phyloP scores from a whole-genome alignment of 1,140 invertebrate genomes.

The Drosophila obscura region DNA sequence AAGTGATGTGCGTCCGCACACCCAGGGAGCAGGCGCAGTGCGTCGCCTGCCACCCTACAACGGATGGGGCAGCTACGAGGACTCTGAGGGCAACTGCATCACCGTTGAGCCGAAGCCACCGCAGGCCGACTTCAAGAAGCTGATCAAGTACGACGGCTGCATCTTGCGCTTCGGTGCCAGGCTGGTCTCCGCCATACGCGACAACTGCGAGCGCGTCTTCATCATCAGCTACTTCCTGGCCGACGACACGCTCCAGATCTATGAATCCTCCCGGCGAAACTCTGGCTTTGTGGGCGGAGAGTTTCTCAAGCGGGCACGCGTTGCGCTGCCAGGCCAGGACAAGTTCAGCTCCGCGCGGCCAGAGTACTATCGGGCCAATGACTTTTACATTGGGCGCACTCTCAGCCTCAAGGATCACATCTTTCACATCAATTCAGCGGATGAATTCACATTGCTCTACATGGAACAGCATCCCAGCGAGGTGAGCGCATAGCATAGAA shows the following conservation, averaged over 20 bases:
- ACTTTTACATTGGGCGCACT: slow-evolving; percentile 92
- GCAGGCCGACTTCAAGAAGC: slow-evolving; percentile 91
- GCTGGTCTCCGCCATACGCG: slow-evolving; percentile 89
- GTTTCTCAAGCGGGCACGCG: slow-evolving; percentile 88
- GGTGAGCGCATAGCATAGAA: slow-evolving; percentile 84
- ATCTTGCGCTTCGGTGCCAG: slow-evolving; percentile 91
- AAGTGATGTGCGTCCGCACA: slow-evolving; percentile 68
- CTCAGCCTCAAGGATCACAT: slow-evolving; percentile 90
- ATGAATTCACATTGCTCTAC: slow-evolving; percentile 93
- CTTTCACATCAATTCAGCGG: slow-evolving; percentile 91
- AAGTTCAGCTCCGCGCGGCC: slow-evolving; percentile 88
- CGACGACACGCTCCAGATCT: slow-evolving; percentile 93
- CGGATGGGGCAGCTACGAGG: slow-evolving; percentile 93
- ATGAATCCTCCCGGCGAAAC: slow-evolving; percentile 90
- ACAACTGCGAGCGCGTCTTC: slow-evolving; percentile 89
- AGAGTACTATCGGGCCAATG: slow-evolving; percentile 88
- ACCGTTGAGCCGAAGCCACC: slow-evolving; percentile 90
- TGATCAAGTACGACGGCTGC: slow-evolving; percentile 91
- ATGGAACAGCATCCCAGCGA: slow-evolving; percentile 92
- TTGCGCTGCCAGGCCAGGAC: slow-evolving; percentile 90
- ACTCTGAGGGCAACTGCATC: slow-evolving; percentile 93
- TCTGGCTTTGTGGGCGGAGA: slow-evolving; percentile 89
- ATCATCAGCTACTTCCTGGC: slow-evolving; percentile 92
- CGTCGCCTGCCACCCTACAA: slow-evolving; percentile 92
- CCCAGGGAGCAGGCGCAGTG: slow-evolving; percentile 61